Evolutionary conservation across 1,140 invertebrate species (phyloP).

Genomic region (Chymomyza costata): DNA sequence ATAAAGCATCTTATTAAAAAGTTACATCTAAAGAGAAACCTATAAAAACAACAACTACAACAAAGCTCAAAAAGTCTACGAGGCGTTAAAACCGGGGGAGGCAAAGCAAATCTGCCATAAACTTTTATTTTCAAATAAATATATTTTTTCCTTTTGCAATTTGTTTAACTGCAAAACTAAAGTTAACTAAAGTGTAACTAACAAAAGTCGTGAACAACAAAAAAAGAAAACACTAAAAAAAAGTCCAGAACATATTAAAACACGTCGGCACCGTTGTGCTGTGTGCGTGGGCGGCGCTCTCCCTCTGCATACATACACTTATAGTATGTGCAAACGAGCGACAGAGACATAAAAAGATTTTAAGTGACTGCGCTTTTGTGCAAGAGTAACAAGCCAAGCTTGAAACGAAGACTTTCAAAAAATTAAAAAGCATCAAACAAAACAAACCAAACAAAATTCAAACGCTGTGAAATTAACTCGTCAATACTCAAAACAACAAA

Average conservation of each 20-base stretch:
- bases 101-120: constrained; percentile 43
- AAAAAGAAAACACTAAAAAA: constrained; percentile 5
- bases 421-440: constrained; percentile 43
- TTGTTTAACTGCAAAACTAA: no score
- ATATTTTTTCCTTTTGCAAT: constrained; percentile 53
- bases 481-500: constrained; percentile 68
- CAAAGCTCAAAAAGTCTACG: constrained; percentile 65
- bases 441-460: constrained; percentile 66
- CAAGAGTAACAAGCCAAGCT: constrained; percentile 64
- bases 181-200: no score
- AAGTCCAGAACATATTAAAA: constrained; percentile 12
- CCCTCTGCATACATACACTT: no score
- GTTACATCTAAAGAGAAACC: constrained; percentile 34
- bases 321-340: constrained; percentile 35
- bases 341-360: constrained; percentile 39
- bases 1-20: constrained; percentile 61
- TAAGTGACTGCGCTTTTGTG: constrained; percentile 59
- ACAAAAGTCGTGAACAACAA: no score
- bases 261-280: constrained; percentile 5
- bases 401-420: constrained; percentile 67
- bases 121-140: constrained; percentile 57
- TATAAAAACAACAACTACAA: constrained; percentile 43
- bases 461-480: constrained; percentile 72
- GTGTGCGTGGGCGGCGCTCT: constrained; percentile 17
- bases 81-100: constrained; percentile 32